A percentile compares a stretch with the other conserved stretches of the same genome.
Evolutionary conservation across 2,888 invertebrate species (phyloP).

Genomic region (Caenorhabditis doughertyi): DNA sequence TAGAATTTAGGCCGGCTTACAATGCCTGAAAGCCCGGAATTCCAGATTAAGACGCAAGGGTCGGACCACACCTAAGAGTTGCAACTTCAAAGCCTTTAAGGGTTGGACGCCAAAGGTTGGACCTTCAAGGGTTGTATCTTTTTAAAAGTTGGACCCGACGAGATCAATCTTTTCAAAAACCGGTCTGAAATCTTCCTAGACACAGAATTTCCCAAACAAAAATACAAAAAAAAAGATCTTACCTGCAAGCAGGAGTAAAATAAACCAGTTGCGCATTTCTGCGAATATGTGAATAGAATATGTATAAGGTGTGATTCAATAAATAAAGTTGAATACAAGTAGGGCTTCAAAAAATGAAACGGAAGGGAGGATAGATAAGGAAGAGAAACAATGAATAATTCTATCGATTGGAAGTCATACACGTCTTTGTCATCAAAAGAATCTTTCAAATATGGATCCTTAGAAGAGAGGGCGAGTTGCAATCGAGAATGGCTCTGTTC

Average conservation of each 20-base stretch:
- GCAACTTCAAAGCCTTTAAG: no score
- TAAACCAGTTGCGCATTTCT: constrained; percentile 57
- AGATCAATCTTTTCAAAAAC: no score
- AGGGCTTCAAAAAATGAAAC: constrained; percentile 9
- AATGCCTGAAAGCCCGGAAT: no score
- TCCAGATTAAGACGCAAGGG: no score
- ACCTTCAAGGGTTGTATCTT: neutral
- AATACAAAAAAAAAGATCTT: constrained; percentile 26
- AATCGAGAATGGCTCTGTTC: constrained; percentile 24
- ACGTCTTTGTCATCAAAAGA: neutral
- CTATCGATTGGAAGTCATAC: constrained; percentile 27
- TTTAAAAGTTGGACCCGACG: neutral
- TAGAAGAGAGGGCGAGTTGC: constrained; percentile 25
- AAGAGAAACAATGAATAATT: neutral
- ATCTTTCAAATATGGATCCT: no score
- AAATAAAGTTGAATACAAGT: neutral
- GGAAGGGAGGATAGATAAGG: neutral
- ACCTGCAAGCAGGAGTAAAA: constrained; percentile 68
- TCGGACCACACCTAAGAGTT: no score
- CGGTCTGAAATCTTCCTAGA: no score
- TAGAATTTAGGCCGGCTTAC: no score
- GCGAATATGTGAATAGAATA: constrained; percentile 10
- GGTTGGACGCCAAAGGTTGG: no score
- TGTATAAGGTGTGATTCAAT: no score
- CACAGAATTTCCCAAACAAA: no score